Base-by-base conservation (phyloP, 2,797 vertebrate genomes). In the Dallia pectoralis region DNA sequence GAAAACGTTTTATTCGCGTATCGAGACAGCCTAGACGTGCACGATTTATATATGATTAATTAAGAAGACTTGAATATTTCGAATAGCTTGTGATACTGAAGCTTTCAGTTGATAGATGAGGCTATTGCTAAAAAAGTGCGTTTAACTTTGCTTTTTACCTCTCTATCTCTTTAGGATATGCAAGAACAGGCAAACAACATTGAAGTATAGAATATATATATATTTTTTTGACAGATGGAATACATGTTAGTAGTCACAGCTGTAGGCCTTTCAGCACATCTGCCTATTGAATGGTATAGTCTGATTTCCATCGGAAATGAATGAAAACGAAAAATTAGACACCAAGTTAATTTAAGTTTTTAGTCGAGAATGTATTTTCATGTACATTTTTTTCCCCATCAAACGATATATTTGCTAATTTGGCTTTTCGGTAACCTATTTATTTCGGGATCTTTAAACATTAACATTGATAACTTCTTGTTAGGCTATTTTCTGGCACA, bases 71-170 rank as follows among this genome's bases (percentile, higher is more conserved):
- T 16, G 27, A 9, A 32, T 19, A 14, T 30, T 11, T 33, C 44
- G 7, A 47, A 44, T 67, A 18, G 29, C 79, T 84, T 87, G 86
- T 85, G 87, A 90, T 89, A 74, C 89, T 88, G 85, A 80, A 71
- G 81, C 79, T 80, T 81, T 77, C 77, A 74, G 6, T 67, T 74
- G 40, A 9, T 12, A 44, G 2, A 44, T 44, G 14, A 9, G 40
- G 40, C 40, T 44, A 44, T 44, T 14, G 40, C 40, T 40, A 36
- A 65, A 67, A 79, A 77, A 87, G 81, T 85, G 73, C 66, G 77
- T 66, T 84, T 81, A 88, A 87, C 81, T 87, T 84, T 82, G 70
- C 77, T n/a, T 4, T 33, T 30, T 48, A 14, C 15, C 2, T 59
- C n/a, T 27, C 27, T 30, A 32, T 63, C 61, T 16, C 9, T 29